Evolutionary conservation across 2,888 invertebrate genomes (phyloP).

Genomic region (Trachelus tabidus): DNA sequence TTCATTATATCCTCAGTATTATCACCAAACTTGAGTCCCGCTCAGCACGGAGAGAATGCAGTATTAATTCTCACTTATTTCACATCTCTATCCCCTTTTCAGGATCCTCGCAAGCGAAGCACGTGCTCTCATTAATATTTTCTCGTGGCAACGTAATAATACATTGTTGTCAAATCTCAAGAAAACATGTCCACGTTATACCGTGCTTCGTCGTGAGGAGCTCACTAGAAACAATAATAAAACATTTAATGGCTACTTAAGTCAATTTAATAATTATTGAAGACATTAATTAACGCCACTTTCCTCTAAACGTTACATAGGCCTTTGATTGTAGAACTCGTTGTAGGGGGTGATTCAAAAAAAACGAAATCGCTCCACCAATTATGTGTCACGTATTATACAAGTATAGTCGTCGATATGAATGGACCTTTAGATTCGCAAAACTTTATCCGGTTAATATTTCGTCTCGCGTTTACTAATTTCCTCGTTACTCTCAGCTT

Average conservation of each 20-base stretch:
- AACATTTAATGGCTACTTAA: constrained; percentile 26
- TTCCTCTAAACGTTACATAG: constrained; percentile 48
- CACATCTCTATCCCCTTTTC: background rate
- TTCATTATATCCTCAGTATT: constrained; percentile 27
- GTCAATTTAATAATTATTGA: constrained; percentile 38
- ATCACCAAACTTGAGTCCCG: constrained; percentile 38
- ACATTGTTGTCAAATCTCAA: constrained; percentile 4
- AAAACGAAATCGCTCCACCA: background rate
- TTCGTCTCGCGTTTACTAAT: background rate
- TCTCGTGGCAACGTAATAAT: constrained; percentile 6
- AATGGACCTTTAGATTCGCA: background rate
- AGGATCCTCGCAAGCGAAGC: background rate
- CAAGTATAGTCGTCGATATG: background rate
- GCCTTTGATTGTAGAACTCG: constrained; percentile 52
- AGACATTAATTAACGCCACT: constrained; percentile 47
- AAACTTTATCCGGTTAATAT: background rate
- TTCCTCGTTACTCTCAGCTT: background rate
- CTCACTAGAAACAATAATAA: constrained; percentile 17
- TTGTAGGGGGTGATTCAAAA: constrained; percentile 29
- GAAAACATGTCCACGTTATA: constrained; percentile 5
- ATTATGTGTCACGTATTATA: background rate
- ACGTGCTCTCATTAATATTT: background rate
- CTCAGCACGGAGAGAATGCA: constrained; percentile 29
- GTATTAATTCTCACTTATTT: constrained; percentile 13
- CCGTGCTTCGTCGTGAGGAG: background rate